phyloP scores from a whole-genome alignment of 2,888 invertebrate genomes.

The Clitarchus hookeri region DNA sequence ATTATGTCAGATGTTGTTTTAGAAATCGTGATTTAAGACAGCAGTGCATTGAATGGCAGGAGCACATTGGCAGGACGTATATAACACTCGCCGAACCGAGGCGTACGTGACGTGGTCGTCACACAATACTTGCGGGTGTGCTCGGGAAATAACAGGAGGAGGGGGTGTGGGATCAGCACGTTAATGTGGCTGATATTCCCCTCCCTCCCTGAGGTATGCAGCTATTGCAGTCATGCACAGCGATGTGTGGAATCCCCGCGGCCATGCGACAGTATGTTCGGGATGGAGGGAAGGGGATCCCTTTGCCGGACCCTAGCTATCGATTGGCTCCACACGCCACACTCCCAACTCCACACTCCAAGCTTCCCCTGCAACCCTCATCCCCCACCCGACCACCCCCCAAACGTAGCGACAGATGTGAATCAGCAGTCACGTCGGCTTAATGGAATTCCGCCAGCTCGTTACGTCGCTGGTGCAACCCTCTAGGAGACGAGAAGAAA shows the following conservation, averaged over 20 bases:
- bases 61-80: too few species aligned
- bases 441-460: constrained; percentile 42
- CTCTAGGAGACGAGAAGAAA: not conserved
- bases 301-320: not conserved
- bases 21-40: too few species aligned
- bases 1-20: too few species aligned
- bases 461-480: constrained; percentile 34
- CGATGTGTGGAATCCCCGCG: not conserved
- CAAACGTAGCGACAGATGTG: constrained; percentile 38
- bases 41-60: too few species aligned
- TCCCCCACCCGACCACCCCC: not conserved
- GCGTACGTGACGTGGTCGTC: not conserved
- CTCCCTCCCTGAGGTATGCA: not conserved
- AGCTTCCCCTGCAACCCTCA: not conserved
- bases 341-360: not conserved
- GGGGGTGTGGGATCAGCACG: too few species aligned
- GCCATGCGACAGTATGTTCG: not conserved
- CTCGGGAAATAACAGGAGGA: not conserved
- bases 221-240: not conserved
- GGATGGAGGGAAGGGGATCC: not conserved
- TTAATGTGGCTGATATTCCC: not conserved
- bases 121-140: not conserved
- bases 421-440: constrained; percentile 40
- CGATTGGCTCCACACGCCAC: not conserved
- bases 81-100: too few species aligned